A percentile compares a stretch with the other conserved stretches of the same genome.
These are phyloP conservation scores for Rotaria macrura DNA, from an alignment of 2,888 invertebrate species.

Conservation along the genomic window DNA sequence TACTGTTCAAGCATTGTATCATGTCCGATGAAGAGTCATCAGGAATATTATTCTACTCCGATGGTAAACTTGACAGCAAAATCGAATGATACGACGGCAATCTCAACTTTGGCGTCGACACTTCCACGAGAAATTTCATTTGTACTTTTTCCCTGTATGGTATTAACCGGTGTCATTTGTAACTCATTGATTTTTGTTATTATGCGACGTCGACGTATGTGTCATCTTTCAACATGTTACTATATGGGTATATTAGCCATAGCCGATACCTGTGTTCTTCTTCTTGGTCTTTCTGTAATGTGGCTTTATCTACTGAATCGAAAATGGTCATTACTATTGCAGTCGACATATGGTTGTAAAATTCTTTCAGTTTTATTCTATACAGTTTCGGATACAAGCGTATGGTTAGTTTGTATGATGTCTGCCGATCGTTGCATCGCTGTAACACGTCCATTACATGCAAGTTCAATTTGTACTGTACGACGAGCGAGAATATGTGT, in stretches of 20 bases:
- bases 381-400: conserved; percentile 38
- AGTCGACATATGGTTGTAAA: conserved; percentile 33
- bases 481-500: conserved; percentile 37
- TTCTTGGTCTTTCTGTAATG: conserved; percentile 38
- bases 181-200: conserved; percentile 40
- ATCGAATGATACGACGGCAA: background rate
- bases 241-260: conserved; percentile 40
- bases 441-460: conserved; percentile 40
- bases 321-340: conserved; percentile 19
- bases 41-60: background rate
- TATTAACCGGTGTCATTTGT: conserved; percentile 39
- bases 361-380: conserved; percentile 38
- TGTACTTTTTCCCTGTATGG: conserved; percentile 36
- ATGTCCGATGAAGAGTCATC: background rate
- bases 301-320: conserved; percentile 37
- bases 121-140: background rate
- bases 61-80: background rate
- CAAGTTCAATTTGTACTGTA: conserved; percentile 37
- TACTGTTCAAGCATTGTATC: background rate
- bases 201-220: conserved; percentile 38
- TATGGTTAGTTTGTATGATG: conserved; percentile 41
- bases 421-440: conserved; percentile 41
- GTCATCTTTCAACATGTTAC: conserved; percentile 38
- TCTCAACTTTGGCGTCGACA: background rate
- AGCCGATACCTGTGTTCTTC: conserved; percentile 38